Conservation (phyloP, 1,140 invertebrate genomes). For the Magallana angulata region DNA sequence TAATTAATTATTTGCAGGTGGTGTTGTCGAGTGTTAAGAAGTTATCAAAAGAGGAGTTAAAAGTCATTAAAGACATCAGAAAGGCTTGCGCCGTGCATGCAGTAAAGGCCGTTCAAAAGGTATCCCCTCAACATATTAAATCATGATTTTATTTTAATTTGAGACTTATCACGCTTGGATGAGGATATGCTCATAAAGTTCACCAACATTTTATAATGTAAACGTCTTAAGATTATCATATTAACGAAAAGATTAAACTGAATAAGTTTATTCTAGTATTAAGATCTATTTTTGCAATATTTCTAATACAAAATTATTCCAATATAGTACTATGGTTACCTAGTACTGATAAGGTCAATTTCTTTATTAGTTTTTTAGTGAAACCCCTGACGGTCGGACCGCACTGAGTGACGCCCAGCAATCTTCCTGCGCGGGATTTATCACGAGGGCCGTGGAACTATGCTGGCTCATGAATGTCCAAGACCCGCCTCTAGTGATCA, state of each 20-base stretch:
- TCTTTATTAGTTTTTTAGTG: constrained; percentile 14
- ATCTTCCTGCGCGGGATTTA: not conserved
- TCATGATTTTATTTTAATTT: too few species aligned
- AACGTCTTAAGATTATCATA: too few species aligned
- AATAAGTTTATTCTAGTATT: too few species aligned
- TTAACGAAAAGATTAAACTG: too few species aligned
- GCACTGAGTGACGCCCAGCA: not conserved
- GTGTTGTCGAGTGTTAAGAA: constrained; percentile 26
- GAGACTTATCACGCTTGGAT: too few species aligned
- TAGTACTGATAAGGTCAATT: too few species aligned
- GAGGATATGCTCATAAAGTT: too few species aligned
- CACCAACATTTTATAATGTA: too few species aligned
- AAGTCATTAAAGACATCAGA: not conserved
- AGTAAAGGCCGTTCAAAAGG: not conserved
- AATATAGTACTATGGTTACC: too few species aligned
- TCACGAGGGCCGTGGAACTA: constrained; percentile 41
- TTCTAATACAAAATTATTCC: too few species aligned
- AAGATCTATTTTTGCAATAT: too few species aligned
- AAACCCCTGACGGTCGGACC: not conserved
- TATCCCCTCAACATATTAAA: not conserved
- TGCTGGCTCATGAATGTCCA: constrained; percentile 54
- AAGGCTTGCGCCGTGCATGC: constrained; percentile 11
- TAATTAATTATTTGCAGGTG: not conserved
- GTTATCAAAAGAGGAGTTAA: constrained; percentile 5
- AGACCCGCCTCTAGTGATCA: constrained; percentile 43